Percentiles rank a stretch among this genome's conserved stretches.
phyloP scores from a whole-genome alignment of 2,113 vertebrate species.

The Cercocebus atys region DNA sequence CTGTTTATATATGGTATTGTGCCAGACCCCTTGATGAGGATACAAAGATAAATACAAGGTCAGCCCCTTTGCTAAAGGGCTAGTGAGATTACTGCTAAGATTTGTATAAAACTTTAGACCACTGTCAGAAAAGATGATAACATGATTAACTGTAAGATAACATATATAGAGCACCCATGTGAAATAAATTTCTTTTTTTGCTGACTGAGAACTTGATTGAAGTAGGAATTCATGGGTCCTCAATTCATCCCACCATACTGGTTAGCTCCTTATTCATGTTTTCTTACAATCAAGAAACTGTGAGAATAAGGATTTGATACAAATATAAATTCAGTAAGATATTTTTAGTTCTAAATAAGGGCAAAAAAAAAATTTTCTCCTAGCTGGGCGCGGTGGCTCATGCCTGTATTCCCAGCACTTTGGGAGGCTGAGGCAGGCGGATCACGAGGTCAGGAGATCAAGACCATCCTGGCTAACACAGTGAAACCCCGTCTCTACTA shows the following conservation, averaged over 20 bases:
- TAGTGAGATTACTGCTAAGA: neutral
- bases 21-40: neutral
- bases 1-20: neutral
- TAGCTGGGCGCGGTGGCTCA: neutral
- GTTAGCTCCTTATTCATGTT: neutral
- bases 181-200: neutral
- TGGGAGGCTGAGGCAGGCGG: too few species aligned
- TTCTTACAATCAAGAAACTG: neutral
- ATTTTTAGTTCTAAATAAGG: neutral
- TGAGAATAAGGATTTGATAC: neutral
- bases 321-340: neutral
- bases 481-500: too few species aligned
- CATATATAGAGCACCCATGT: neutral
- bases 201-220: neutral
- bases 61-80: neutral
- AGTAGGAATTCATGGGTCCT: neutral
- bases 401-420: too few species aligned
- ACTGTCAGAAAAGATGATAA: neutral
- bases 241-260: neutral
- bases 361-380: conserved; percentile 1
- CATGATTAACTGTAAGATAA: neutral
- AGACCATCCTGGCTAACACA: too few species aligned
- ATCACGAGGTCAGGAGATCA: too few species aligned
- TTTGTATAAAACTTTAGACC: neutral
- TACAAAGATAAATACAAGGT: neutral